Base-by-base conservation (phyloP, 2,888 invertebrate genomes). In the Amaurobius ferox region DNA sequence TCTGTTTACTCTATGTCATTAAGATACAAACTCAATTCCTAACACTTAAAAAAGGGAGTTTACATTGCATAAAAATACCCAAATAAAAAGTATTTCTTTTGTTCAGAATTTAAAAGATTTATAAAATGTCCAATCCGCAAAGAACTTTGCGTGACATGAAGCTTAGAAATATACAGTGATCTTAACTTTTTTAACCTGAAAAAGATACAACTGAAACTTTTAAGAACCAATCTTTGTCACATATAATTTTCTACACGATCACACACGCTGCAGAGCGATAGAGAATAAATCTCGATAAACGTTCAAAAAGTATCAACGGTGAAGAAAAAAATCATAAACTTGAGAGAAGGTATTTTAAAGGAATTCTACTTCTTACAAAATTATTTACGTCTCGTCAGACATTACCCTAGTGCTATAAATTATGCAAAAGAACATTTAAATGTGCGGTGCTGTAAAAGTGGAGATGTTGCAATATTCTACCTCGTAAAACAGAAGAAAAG, bases 241-340 rank as follows among this genome's bases (percentile, higher is more conserved):
- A 78, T 70, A 62, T 68, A 70, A 78, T 68, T 78, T 78, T 78
- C 39, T 35, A 70, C 78, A 78, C 70, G 61, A 61, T 35, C 61
- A 55, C 68, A 61, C 67, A 68, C 61, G 61, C 61, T 61, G 61
- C 78, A 68, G 70, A 67, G 66, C 23, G 39, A 78, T 39, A 61
- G 61, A 78, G 61, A 55, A 61, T 61, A 68, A 78, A 78, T 68
- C 61, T 30, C 19, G 39, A 70, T 32, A 19, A 68, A 40, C 28
- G 66, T 32, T 68, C 68, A 78, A 68, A 78, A 70, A 35, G 61
- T 72, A 35, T 40, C 62, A 74, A 28, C 35, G 35, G 19, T 29
- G 28, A 28, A 26, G 39, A 23, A 32, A 35, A 6, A 6, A 3
- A 35, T 5, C 35, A 35, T 35, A 35, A 35, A 35, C 35, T 35